A percentile compares a stretch with the other conserved stretches of the same genome.
Evolutionary conservation across 2,797 vertebrate species (phyloP).

Genomic region (Otolemur crassicaudatus): DNA sequence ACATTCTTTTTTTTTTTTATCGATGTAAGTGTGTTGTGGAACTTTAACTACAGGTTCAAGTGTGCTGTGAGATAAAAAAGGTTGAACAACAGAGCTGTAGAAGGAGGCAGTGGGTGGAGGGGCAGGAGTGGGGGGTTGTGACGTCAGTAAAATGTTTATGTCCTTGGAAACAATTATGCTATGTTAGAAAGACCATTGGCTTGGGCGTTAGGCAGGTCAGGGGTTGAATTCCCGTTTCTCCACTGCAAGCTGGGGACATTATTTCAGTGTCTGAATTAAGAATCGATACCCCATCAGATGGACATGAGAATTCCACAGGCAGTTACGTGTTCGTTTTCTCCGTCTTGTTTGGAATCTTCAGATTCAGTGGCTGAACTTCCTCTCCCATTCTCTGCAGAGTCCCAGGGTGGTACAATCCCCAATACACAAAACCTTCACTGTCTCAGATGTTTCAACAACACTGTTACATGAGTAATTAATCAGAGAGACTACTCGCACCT

Average conservation of each 20-base stretch:
- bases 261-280: neutral
- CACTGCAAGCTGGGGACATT: neutral
- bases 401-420: neutral
- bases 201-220: neutral
- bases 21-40: no score
- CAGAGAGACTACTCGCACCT: neutral
- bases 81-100: no score
- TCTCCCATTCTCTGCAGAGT: neutral
- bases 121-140: no score
- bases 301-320: neutral
- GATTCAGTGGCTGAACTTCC: neutral
- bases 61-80: no score
- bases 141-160: neutral
- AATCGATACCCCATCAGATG: neutral
- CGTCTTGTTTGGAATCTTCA: neutral
- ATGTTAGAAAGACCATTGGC: neutral
- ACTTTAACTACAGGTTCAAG: no score
- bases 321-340: neutral
- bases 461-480: neutral
- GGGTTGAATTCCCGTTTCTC: neutral
- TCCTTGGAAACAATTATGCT: neutral
- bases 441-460: neutral
- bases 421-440: neutral
- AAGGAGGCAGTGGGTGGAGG: neutral
- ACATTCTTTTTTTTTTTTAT: no score